A percentile compares a stretch with the other conserved stretches of the same genome.
Evolutionary conservation across 30 jellyfish, hydroid and myxozoan species (phyloP).

Genomic region (Hydractinia symbiolongicarpus): DNA sequence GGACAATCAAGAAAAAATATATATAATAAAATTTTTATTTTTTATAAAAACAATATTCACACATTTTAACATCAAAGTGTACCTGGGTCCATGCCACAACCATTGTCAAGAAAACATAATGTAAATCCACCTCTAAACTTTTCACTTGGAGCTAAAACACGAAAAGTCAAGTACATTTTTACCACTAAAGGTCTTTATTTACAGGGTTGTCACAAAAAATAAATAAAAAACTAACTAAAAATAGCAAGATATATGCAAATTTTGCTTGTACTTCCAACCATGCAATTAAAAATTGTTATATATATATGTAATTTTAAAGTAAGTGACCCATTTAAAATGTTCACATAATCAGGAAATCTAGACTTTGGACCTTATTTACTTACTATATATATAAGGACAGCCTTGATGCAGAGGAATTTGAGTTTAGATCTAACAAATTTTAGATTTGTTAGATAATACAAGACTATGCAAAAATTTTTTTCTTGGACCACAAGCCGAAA

Average conservation of each 20-base stretch:
- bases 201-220: neutral
- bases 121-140: constrained; percentile 68
- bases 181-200: neutral
- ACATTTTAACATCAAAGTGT: neutral
- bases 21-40: too few relatives aligned
- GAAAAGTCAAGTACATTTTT: neutral
- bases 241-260: neutral
- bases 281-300: neutral
- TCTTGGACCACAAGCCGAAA: too few relatives aligned
- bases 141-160: constrained; percentile 59
- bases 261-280: neutral
- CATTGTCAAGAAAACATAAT: constrained; percentile 82
- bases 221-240: neutral
- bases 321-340: too few relatives aligned
- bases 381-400: too few relatives aligned
- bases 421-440: too few relatives aligned
- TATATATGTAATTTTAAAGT: neutral
- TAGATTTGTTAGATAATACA: too few relatives aligned
- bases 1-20: too few relatives aligned
- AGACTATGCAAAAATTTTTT: too few relatives aligned
- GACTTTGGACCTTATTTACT: too few relatives aligned
- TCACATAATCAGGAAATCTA: too few relatives aligned
- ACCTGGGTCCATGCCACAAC: constrained; percentile 99
- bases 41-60: too few relatives aligned
- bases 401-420: too few relatives aligned